Base-by-base conservation (phyloP, 2,888 invertebrate genomes). In the Agriopis leucophaearia region DNA sequence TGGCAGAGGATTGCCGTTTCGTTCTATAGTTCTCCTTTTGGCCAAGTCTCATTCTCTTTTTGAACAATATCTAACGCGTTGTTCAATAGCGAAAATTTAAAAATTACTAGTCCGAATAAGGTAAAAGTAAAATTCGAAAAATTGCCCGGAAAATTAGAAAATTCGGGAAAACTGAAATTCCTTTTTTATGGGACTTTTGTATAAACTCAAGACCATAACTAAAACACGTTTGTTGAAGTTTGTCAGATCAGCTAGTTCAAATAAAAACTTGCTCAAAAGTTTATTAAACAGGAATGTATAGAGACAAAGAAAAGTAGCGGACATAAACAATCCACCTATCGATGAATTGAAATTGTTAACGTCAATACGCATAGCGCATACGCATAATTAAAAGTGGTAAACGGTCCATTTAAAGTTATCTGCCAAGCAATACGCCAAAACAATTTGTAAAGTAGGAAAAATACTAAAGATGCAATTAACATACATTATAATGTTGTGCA, bases 401-500 rank as follows among this genome's bases (percentile, higher is more conserved):
- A 65, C 56, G 48, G 18, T 45, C 47, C 44, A 64, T 64, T 66
- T 61, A 1, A 67, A 62, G 54, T 44, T 9, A 72, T 61, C 64
- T 64, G 27, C 47, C 63, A 44, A 65, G 44, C 47, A 72, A 67
- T 69, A 35, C 64, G 69, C 68, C 69, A 64, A 74, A 72, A 71
- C 67, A 60, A 68, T 67, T 74, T 68, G 67, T 70, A 66, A 75
- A 73, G 71, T 73, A 71, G 72, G 69, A 73, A 69, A 75, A 68
- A 69, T 69, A 67, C 58, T 64, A 35, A 15, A 60, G 47, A 50
- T 51, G 50, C 54, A 69, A 73, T 72, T 72, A 72, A 61, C 56
- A 61, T 60, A 51, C 10, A 42, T 35, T 64, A 45, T 68, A 54
- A 36, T 67, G 48, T 59, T 10, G 54, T 62, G 60, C 75, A 75